A percentile compares a stretch with the other conserved stretches of the same genome.
Conservation (phyloP, 2,113 vertebrate genomes). For the Hemiscyllium ocellatum region DNA sequence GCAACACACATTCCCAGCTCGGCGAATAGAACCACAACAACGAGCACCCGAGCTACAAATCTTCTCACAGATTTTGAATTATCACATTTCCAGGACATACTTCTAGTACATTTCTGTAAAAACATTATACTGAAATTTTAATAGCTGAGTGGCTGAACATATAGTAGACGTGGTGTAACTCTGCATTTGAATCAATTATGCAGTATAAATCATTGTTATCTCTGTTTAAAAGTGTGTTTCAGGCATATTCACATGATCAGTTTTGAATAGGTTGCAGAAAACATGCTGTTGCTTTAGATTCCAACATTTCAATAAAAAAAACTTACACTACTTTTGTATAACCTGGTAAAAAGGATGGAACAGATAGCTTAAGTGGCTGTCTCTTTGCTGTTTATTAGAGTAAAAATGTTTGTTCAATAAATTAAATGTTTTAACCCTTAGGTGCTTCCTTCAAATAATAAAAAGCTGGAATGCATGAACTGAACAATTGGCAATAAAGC, state of each 20-base stretch:
- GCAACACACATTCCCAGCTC: no score
- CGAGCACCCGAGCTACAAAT: no score
- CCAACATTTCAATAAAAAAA: neutral
- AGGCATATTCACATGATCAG: neutral
- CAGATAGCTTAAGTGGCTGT: neutral
- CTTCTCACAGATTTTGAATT: no score
- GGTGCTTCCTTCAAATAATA: neutral
- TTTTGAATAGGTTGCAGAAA: neutral
- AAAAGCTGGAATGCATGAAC: neutral
- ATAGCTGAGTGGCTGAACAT: neutral
- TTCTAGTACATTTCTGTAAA: neutral
- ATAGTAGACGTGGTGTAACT: neutral
- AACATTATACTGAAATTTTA: neutral
- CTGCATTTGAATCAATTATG: neutral
- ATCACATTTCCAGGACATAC: neutral
- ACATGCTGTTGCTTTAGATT: neutral
- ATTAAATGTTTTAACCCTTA: neutral
- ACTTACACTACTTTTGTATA: neutral
- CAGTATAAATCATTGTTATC: neutral
- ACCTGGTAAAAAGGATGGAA: neutral
- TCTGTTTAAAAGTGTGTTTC: neutral
- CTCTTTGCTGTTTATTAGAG: neutral
- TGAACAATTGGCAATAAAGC: neutral
- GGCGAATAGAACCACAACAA: no score
- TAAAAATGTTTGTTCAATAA: neutral